Conservation (phyloP, 2,888 invertebrate species). For the Acanthosepion esculentum region DNA sequence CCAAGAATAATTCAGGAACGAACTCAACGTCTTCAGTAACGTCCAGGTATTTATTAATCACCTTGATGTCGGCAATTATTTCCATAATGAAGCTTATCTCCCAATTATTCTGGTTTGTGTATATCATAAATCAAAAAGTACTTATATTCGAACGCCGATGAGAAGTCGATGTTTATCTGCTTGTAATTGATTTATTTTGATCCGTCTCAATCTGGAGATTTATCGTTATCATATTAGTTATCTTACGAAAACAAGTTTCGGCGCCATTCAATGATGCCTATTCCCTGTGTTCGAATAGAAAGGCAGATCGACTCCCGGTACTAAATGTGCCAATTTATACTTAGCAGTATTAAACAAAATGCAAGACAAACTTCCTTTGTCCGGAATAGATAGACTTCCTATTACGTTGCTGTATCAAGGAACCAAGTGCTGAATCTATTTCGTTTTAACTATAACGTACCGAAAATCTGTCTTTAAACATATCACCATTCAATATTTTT, state of each 20-base stretch:
- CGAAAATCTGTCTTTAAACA: too few species aligned
- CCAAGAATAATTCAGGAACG: neutral
- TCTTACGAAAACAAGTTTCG: neutral
- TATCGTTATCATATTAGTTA: neutral
- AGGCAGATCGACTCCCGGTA: neutral
- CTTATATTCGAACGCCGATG: neutral
- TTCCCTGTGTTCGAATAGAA: neutral
- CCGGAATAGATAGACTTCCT: too few species aligned
- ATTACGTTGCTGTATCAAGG: too few species aligned
- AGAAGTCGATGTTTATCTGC: neutral
- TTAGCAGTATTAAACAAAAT: too few species aligned
- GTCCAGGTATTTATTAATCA: neutral
- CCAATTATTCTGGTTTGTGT: neutral
- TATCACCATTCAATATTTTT: too few species aligned
- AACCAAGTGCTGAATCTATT: too few species aligned
- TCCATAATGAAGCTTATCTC: neutral
- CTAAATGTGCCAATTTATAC: too few species aligned
- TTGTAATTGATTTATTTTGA: slow-evolving; percentile 21
- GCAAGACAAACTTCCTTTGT: too few species aligned
- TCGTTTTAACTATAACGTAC: too few species aligned
- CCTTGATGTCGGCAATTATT: neutral
- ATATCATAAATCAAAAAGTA: neutral
- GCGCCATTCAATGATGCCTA: neutral
- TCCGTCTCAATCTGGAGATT: neutral
- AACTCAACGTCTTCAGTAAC: neutral